A percentile compares a stretch with the other conserved stretches of the same genome.
phyloP scores from a whole-genome alignment of 2,888 invertebrate species.

The Apoda limacodes region DNA sequence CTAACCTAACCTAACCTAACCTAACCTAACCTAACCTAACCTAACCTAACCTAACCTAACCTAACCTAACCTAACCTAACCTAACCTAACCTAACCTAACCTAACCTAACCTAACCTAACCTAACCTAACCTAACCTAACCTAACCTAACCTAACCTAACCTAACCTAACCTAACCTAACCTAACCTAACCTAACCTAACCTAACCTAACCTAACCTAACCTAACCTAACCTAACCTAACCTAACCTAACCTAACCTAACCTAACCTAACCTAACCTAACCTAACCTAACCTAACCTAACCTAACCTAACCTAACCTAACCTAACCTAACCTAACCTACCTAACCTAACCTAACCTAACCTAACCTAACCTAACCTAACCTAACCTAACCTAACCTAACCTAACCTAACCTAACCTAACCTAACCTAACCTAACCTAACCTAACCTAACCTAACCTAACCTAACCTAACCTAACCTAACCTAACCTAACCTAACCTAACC shows the following conservation, averaged over 20 bases:
- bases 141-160: constrained; percentile 19
- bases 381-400: constrained; percentile 11
- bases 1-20: constrained; percentile 18
- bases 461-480: constrained; percentile 16
- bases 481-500: constrained; percentile 13
- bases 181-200: constrained; percentile 18
- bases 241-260: constrained; percentile 20
- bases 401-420: constrained; percentile 10
- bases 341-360: constrained; percentile 20
- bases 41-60: constrained; percentile 20
- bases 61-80: constrained; percentile 19
- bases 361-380: constrained; percentile 18
- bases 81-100: constrained; percentile 19
- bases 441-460: constrained; percentile 13
- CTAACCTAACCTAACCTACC: constrained; percentile 15
- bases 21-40: constrained; percentile 19
- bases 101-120: constrained; percentile 21
- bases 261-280: constrained; percentile 16
- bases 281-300: constrained; percentile 18
- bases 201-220: constrained; percentile 17
- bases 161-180: constrained; percentile 17
- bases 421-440: constrained; percentile 12
- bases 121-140: constrained; percentile 18
- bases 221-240: constrained; percentile 17
- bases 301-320: constrained; percentile 18